A percentile compares a stretch with the other conserved stretches of the same genome.
These are phyloP conservation scores for Dryobota labecula DNA, from an alignment of 2,888 invertebrate genomes.

Conservation along the genomic window DNA sequence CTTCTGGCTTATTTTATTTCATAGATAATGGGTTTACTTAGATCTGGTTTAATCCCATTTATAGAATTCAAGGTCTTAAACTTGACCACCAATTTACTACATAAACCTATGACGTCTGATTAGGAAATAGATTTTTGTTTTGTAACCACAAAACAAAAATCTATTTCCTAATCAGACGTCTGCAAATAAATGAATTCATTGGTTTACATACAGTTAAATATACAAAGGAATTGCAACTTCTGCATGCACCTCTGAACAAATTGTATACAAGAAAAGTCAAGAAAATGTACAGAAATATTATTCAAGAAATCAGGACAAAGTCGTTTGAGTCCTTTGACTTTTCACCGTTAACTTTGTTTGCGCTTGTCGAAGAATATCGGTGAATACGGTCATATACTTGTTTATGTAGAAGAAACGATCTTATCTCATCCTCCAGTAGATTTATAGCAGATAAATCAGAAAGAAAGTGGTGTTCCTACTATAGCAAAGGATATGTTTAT, in stretches of 20 bases:
- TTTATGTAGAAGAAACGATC: slow-evolving; percentile 4
- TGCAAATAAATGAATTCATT: not conserved
- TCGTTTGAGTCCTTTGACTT: not conserved
- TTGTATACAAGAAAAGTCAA: slow-evolving; percentile 1
- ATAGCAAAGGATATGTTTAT: too few relatives aligned
- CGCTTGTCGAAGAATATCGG: slow-evolving; percentile 10
- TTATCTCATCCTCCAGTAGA: slow-evolving; percentile 11
- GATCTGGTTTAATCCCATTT: not conserved
- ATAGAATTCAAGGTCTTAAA: not conserved
- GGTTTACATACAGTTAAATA: not conserved
- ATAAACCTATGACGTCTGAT: too few relatives aligned
- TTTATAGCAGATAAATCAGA: slow-evolving; percentile 21
- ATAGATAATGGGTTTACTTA: too few relatives aligned
- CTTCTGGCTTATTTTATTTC: too few relatives aligned
- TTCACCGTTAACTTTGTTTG: slow-evolving; percentile 12
- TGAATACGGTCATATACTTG: slow-evolving; percentile 11
- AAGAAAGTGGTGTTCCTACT: too few relatives aligned
- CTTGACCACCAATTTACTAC: too few relatives aligned
- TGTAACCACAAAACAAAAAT: not conserved
- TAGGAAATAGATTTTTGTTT: too few relatives aligned
- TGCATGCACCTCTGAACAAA: not conserved
- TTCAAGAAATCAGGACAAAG: slow-evolving; percentile 16
- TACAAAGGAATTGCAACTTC: not conserved
- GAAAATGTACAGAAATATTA: not conserved
- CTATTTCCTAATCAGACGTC: not conserved